Percentiles rank a stretch among this genome's conserved stretches.
These are phyloP conservation scores for Scalopus aquaticus DNA, from an alignment of 2,113 vertebrate species.

Conservation along the genomic window DNA sequence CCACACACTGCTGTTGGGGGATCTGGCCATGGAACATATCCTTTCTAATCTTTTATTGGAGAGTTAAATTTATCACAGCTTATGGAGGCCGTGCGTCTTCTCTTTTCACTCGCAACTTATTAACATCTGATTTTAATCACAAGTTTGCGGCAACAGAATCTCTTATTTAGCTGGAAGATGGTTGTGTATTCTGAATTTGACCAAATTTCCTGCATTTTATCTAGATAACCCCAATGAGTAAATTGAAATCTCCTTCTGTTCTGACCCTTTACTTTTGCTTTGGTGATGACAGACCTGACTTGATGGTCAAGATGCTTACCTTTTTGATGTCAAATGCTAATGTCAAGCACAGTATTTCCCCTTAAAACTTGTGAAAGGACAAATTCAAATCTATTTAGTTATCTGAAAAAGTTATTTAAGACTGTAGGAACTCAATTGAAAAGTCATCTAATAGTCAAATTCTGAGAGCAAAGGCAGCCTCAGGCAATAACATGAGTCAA, in stretches of 20 bases:
- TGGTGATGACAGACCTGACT: neutral
- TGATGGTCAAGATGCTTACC: neutral
- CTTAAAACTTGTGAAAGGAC: neutral
- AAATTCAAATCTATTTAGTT: conserved; percentile 17
- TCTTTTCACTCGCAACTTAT: conserved; percentile 38
- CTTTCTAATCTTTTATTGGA: conserved; percentile 55
- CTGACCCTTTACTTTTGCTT: neutral
- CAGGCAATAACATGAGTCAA: neutral
- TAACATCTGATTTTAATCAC: conserved; percentile 25
- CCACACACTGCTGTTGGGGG: neutral
- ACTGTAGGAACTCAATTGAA: neutral
- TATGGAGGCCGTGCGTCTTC: neutral
- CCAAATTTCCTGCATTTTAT: neutral
- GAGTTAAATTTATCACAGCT: conserved; percentile 53
- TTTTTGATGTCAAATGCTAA: neutral
- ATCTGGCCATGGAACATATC: neutral
- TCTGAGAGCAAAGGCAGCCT: conserved; percentile 23
- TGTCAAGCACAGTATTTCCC: neutral
- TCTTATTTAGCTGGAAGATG: conserved; percentile 7
- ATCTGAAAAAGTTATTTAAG: neutral
- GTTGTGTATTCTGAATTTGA: neutral
- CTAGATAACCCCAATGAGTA: neutral
- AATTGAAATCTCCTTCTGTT: neutral
- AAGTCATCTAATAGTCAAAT: neutral
- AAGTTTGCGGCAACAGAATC: neutral